Evolutionary conservation across 2,888 invertebrate species (phyloP).

Genomic region (Drosophila ezoana): DNA sequence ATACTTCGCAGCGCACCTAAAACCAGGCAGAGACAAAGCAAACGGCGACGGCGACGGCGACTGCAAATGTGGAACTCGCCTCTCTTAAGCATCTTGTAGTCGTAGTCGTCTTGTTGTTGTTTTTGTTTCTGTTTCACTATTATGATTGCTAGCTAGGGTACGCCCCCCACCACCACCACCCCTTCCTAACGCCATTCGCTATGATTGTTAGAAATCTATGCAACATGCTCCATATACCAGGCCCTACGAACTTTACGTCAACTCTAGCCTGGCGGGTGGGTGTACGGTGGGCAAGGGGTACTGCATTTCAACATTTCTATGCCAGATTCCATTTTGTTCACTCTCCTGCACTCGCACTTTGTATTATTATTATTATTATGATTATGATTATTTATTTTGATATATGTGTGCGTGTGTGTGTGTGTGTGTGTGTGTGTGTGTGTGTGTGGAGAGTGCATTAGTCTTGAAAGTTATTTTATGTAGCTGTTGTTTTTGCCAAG

Average conservation of each 20-base stretch:
- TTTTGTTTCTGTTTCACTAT: slow-evolving; percentile 13
- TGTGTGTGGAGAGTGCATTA: slow-evolving; percentile 32
- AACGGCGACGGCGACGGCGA: slow-evolving; percentile 2
- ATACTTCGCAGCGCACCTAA: slow-evolving; percentile 55
- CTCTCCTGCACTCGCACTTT: slow-evolving; percentile 40
- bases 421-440: background rate
- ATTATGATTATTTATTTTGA: slow-evolving; percentile 16
- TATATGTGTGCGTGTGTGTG: background rate
- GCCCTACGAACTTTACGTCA: background rate
- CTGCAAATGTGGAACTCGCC: slow-evolving; percentile 44
- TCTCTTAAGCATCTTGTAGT: slow-evolving; percentile 30
- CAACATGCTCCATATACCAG: slow-evolving; percentile 30
- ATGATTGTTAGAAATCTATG: slow-evolving; percentile 41
- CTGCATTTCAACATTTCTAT: slow-evolving; percentile 30
- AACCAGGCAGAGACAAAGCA: slow-evolving; percentile 34
- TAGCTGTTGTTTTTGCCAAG: background rate
- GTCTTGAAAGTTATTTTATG: slow-evolving; percentile 41
- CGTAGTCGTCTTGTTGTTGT: slow-evolving; percentile 11
- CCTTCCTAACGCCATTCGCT: background rate
- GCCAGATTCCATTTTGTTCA: slow-evolving; percentile 29
- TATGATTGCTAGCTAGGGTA: slow-evolving; percentile 1
- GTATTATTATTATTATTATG: slow-evolving; percentile 20
- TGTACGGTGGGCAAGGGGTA: background rate
- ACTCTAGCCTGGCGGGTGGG: slow-evolving; percentile 4
- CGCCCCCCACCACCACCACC: background rate